These are phyloP conservation scores for Psylliodes chrysocephalus DNA, from an alignment of 2,888 invertebrate species.

Conservation along the genomic window DNA sequence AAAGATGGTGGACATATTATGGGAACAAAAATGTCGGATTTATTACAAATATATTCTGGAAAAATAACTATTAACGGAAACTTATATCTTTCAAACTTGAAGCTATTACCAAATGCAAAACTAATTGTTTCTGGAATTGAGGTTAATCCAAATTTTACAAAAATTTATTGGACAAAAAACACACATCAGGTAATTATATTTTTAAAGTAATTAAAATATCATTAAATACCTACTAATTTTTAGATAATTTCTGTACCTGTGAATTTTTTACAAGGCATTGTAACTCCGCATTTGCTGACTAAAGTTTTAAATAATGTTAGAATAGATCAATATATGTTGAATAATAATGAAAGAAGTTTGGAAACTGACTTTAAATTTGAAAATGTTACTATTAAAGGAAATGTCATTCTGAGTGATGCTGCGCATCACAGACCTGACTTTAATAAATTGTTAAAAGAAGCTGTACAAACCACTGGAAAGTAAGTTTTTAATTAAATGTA, in stretches of 20 bases:
- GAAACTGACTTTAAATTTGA: conserved; percentile 55
- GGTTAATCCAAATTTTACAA: conserved; percentile 46
- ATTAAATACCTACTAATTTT: conserved; percentile 23
- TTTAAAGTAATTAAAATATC: neutral
- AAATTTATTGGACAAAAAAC: conserved; percentile 59
- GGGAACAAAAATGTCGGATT: conserved; percentile 55
- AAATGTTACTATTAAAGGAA: conserved; percentile 55
- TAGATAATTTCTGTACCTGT: conserved; percentile 56
- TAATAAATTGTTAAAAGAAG: conserved; percentile 48
- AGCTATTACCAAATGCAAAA: conserved; percentile 44
- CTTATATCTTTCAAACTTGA: conserved; percentile 53
- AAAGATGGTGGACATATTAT: conserved; percentile 49
- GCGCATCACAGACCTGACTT: conserved; percentile 54
- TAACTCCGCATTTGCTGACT: conserved; percentile 54
- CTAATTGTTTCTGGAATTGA: conserved; percentile 50
- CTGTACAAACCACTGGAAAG: conserved; percentile 56
- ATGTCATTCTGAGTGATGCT: conserved; percentile 50
- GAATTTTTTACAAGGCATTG: conserved; percentile 52
- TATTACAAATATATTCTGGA: conserved; percentile 57
- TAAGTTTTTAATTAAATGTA: conserved; percentile 15
- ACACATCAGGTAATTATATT: conserved; percentile 53
- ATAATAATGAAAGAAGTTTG: conserved; percentile 46
- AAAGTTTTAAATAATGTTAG: conserved; percentile 53
- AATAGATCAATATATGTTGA: conserved; percentile 54
- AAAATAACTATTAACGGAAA: conserved; percentile 58